Percentiles rank a stretch among this genome's conserved stretches.
These are phyloP conservation scores for Anguilla japonica DNA, from an alignment of 2,113 vertebrate species.

Conservation along the genomic window DNA sequence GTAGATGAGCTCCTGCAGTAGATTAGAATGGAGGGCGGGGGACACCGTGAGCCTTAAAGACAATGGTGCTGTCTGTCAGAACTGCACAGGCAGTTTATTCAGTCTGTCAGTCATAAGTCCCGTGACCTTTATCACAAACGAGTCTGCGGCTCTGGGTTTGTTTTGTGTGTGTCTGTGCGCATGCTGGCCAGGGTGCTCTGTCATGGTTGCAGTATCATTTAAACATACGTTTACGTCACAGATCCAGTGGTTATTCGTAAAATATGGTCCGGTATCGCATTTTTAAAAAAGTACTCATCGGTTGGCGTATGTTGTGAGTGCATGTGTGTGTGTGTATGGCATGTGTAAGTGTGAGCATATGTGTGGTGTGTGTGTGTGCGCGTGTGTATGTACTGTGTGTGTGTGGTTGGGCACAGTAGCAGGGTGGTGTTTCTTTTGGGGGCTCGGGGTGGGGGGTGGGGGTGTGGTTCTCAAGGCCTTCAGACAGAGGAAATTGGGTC, in stretches of 20 bases:
- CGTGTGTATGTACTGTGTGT: not conserved
- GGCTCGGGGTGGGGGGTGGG: no score
- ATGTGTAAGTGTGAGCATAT: no score
- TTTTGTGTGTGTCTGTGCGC: not conserved
- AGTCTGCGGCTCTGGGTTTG: not conserved
- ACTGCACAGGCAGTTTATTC: not conserved
- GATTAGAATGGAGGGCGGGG: not conserved
- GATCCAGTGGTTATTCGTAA: no score
- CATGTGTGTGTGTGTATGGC: no score
- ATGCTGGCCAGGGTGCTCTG: not conserved
- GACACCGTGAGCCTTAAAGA: not conserved
- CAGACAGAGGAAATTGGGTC: conserved; percentile 64
- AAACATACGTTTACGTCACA: no score
- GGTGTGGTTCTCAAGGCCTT: not conserved
- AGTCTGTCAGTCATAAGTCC: not conserved
- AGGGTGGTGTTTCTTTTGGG: not conserved
- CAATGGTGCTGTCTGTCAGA: not conserved
- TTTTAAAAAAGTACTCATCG: no score
- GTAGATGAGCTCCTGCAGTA: not conserved
- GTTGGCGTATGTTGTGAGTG: no score
- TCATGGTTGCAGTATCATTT: not conserved
- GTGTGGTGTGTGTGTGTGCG: no score
- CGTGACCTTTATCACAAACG: not conserved
- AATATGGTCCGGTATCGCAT: no score
- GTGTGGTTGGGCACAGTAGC: not conserved